A percentile compares a stretch with the other conserved stretches of the same genome.
These are phyloP conservation scores for Drosophila yooni DNA, from an alignment of 2,888 invertebrate genomes.

Conservation along the genomic window DNA sequence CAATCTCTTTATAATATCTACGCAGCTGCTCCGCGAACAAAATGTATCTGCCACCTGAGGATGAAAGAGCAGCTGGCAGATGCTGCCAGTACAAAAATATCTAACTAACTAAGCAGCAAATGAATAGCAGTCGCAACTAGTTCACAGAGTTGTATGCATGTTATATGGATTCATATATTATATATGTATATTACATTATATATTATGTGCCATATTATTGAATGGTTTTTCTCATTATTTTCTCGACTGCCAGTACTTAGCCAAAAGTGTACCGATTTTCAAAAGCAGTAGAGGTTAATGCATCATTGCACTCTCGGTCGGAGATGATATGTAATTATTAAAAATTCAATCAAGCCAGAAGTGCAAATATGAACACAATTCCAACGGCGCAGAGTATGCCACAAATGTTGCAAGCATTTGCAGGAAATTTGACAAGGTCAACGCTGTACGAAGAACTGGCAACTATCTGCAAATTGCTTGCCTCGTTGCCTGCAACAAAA, in stretches of 20 bases:
- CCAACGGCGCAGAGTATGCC: constrained; percentile 6
- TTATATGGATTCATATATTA: too few species aligned
- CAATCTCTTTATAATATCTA: background rate
- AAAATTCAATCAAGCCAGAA: background rate
- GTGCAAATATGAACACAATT: background rate
- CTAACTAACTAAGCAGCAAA: background rate
- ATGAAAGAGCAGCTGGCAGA: background rate
- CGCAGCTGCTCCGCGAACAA: background rate
- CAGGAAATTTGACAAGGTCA: constrained; percentile 20
- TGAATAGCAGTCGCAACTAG: background rate
- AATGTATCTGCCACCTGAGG: background rate
- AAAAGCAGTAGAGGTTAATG: too few species aligned
- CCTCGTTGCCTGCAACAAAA: constrained; percentile 34
- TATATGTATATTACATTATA: too few species aligned
- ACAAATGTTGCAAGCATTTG: constrained; percentile 36
- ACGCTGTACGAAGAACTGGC: constrained; percentile 7
- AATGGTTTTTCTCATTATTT: too few species aligned
- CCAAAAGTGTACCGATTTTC: background rate
- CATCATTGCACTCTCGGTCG: background rate
- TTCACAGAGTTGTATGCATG: background rate
- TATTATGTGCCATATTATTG: too few species aligned
- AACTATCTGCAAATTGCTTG: constrained; percentile 36
- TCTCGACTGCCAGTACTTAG: too few species aligned
- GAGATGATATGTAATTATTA: background rate
- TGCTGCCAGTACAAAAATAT: background rate